Percentiles rank a stretch among this genome's conserved stretches.
These are phyloP conservation scores for Drosophila kuntzei DNA, from an alignment of 2,888 invertebrate genomes.

Conservation along the genomic window DNA sequence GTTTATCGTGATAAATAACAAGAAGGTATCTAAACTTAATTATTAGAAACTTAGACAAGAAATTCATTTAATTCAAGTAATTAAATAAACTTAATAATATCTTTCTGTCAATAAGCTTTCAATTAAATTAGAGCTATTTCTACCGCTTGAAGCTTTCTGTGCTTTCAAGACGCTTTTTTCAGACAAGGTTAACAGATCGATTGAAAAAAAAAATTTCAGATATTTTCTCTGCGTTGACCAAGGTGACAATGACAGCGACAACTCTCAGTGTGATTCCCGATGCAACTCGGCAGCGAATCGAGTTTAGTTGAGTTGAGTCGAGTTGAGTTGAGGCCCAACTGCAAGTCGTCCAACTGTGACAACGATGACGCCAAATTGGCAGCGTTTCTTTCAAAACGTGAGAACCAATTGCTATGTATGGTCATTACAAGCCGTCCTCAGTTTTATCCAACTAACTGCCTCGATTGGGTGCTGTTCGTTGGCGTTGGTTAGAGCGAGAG, in stretches of 20 bases:
- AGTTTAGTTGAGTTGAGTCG: background rate
- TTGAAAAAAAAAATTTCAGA: conserved; percentile 10
- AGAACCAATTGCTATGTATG: conserved; percentile 81
- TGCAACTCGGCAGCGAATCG: conserved; percentile 7
- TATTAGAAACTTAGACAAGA: too few relatives aligned
- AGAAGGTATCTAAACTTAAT: too few relatives aligned
- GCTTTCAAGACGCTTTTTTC: background rate
- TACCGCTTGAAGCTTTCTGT: background rate
- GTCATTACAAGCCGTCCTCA: conserved; percentile 76
- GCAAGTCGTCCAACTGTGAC: conserved; percentile 59
- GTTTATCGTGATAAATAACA: too few relatives aligned
- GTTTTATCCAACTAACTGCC: conserved; percentile 53
- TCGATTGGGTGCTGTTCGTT: conserved; percentile 36
- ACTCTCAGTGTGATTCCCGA: conserved; percentile 29
- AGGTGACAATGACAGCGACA: conserved; percentile 47
- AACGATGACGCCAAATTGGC: conserved; percentile 80
- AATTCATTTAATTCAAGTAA: too few relatives aligned
- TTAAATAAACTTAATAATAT: too few relatives aligned
- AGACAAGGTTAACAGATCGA: conserved; percentile 2
- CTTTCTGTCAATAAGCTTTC: background rate
- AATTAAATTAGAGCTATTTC: too few relatives aligned
- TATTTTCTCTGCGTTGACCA: background rate
- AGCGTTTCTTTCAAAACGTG: conserved; percentile 72
- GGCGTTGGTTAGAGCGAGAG: conserved; percentile 67
- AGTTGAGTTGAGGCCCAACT: conserved; percentile 13